A percentile compares a stretch with the other conserved stretches of the same genome.
Conservation (phyloP, 1,140 invertebrate genomes). For the Scylla paramamosain region DNA sequence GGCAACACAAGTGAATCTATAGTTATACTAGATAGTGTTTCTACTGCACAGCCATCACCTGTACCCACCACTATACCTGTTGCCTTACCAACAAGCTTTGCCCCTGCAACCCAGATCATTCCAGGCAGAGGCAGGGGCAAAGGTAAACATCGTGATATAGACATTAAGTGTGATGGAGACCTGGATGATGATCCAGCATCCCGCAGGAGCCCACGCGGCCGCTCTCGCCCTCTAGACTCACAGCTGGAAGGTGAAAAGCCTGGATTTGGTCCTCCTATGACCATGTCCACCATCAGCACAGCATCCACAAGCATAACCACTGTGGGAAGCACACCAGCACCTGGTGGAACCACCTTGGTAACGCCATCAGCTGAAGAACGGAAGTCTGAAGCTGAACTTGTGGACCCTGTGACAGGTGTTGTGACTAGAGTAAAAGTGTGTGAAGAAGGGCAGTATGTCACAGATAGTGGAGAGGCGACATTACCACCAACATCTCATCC, state of each 20-base stretch:
- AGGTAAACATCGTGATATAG: slow-evolving; percentile 52
- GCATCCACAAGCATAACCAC: slow-evolving; percentile 32
- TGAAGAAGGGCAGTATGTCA: slow-evolving; percentile 70
- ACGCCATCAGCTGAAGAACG: slow-evolving; percentile 51
- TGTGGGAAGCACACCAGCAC: background rate
- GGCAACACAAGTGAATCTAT: slow-evolving; percentile 48
- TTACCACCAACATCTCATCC: slow-evolving; percentile 38
- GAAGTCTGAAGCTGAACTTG: slow-evolving; percentile 68
- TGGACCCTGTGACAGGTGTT: slow-evolving; percentile 69
- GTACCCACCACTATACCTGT: slow-evolving; percentile 31
- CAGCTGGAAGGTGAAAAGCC: slow-evolving; percentile 53
- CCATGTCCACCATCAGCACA: background rate
- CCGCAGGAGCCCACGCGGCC: slow-evolving; percentile 62
- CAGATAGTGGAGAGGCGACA: slow-evolving; percentile 63
- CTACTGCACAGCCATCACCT: slow-evolving; percentile 24
- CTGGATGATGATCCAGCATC: slow-evolving; percentile 48
- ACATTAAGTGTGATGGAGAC: slow-evolving; percentile 44
- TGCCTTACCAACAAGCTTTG: background rate
- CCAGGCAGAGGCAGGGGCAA: slow-evolving; percentile 44
- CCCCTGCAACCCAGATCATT: background rate
- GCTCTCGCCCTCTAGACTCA: slow-evolving; percentile 33
- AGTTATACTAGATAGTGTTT: slow-evolving; percentile 57
- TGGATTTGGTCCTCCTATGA: background rate
- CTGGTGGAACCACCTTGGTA: slow-evolving; percentile 32
- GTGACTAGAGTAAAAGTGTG: slow-evolving; percentile 67